A percentile compares a stretch with the other conserved stretches of the same genome.
phyloP scores from a whole-genome alignment of 2,888 invertebrate genomes.

The Apamea epomidion region DNA sequence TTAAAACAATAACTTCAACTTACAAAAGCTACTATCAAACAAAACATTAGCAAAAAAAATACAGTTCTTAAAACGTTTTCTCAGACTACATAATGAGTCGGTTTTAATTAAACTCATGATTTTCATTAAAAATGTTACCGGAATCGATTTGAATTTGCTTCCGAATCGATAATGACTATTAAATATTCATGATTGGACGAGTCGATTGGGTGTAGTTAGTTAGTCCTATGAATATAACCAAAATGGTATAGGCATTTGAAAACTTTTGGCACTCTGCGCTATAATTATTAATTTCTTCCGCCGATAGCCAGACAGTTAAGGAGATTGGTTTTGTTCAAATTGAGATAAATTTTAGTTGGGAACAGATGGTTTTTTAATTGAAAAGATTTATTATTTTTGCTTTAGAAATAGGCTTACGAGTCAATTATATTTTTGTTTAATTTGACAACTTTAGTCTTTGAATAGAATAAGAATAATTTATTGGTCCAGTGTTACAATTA shows the following conservation, averaged over 20 bases:
- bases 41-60: neutral
- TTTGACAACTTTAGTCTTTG: neutral
- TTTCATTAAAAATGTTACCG: conserved; percentile 41
- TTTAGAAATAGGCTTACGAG: neutral
- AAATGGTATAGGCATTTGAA: conserved; percentile 1
- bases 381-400: conserved; percentile 18
- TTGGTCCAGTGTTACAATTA: too few relatives aligned
- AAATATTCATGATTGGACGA: conserved; percentile 54
- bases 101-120: conserved; percentile 55
- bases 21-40: neutral
- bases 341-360: conserved; percentile 16
- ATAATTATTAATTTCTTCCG: conserved; percentile 25
- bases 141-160: conserved; percentile 34
- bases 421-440: neutral
- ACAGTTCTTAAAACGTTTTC: neutral
- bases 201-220: conserved; percentile 26
- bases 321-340: conserved; percentile 35
- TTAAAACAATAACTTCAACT: neutral
- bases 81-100: conserved; percentile 20
- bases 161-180: conserved; percentile 39
- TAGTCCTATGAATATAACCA: conserved; percentile 16
- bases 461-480: too few relatives aligned
- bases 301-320: neutral
- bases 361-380: conserved; percentile 37
- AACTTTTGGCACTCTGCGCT: neutral